Evolutionary conservation across 37 sponge, comb jelly and placozoan species (phyloP).

Genomic region (Corticium candelabrum): DNA sequence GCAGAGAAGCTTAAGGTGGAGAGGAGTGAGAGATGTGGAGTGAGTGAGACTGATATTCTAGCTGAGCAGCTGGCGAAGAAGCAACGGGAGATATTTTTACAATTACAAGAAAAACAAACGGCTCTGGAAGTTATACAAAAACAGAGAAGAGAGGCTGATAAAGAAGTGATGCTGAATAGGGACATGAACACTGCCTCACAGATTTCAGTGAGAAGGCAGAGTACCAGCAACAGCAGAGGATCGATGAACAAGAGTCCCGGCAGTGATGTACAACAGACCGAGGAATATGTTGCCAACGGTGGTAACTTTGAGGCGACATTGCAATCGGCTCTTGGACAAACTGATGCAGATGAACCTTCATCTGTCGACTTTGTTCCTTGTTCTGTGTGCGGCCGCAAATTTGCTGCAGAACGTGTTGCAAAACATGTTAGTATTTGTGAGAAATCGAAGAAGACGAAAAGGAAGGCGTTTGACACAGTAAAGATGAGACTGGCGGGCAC

Average conservation of each 20-base stretch:
- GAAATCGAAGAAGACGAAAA: neutral
- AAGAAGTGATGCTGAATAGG: too few species aligned
- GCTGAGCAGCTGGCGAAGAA: neutral
- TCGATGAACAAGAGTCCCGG: too few species aligned
- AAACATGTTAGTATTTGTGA: neutral
- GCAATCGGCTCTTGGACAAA: too few species aligned
- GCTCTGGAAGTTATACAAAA: neutral
- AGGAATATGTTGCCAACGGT: neutral
- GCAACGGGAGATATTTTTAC: neutral
- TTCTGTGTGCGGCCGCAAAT: slow-evolving; percentile 9
- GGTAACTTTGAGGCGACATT: too few species aligned
- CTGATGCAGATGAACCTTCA: too few species aligned
- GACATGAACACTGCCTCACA: too few species aligned
- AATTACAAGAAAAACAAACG: neutral
- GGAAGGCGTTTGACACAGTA: neutral
- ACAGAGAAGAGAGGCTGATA: neutral
- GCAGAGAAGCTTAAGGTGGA: neutral
- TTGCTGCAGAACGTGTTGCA: slow-evolving; percentile 7
- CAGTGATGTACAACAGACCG: too few species aligned
- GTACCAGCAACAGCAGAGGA: neutral
- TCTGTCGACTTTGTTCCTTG: slow-evolving; percentile 1
- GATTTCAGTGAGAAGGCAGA: neutral
- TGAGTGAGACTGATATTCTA: neutral
- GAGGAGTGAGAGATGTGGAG: neutral
- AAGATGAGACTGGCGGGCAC: neutral